phyloP scores from a whole-genome alignment of 2,113 vertebrate species.

The Sigmodon hispidus region DNA sequence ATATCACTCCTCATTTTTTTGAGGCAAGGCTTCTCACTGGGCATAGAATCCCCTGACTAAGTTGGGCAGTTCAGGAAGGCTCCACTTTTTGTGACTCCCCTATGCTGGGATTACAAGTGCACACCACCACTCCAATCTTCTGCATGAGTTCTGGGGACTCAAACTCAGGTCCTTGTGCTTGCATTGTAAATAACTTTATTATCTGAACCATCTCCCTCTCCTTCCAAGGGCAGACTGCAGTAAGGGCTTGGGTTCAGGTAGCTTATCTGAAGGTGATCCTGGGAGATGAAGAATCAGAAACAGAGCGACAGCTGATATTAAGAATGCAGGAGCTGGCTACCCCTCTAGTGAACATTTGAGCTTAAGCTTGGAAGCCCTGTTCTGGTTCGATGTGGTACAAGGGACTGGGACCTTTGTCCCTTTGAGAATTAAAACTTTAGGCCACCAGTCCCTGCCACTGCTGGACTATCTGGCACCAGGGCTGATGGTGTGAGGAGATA shows the following conservation, averaged over 20 bases:
- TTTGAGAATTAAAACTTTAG: not conserved
- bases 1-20: not conserved
- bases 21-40: not conserved
- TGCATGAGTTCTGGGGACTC: not conserved
- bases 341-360: rapidly evolving
- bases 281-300: not conserved
- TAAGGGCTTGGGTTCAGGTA: not conserved
- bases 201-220: not conserved
- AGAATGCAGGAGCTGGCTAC: not conserved
- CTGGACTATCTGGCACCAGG: not conserved
- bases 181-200: not conserved
- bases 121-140: not conserved
- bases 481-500: too few relatives aligned
- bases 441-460: not conserved
- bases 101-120: not conserved
- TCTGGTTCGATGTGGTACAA: too few relatives aligned
- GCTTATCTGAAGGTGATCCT: not conserved
- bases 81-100: not conserved
- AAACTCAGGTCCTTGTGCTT: not conserved
- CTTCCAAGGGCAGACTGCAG: not conserved
- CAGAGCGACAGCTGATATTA: not conserved
- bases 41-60: not conserved
- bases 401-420: rapidly evolving
- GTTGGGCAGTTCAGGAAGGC: not conserved
- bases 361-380: rapidly evolving